A percentile compares a stretch with the other conserved stretches of the same genome.
These are phyloP conservation scores for Eustalomyia histrio DNA, from an alignment of 2,888 invertebrate genomes.

Conservation along the genomic window DNA sequence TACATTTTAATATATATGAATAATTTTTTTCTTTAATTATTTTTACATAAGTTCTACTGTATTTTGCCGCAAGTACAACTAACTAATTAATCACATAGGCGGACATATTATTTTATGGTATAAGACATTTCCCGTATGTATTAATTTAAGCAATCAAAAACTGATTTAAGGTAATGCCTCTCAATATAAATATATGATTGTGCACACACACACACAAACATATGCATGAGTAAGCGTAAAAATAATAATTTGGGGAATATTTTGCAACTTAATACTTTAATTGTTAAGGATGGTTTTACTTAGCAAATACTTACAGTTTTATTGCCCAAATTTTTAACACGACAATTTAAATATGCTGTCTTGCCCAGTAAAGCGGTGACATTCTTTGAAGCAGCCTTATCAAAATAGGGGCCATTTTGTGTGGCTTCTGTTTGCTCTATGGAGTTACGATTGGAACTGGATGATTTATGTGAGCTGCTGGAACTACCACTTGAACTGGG, in stretches of 20 bases:
- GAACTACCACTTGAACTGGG: conserved; percentile 43
- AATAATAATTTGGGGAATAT: conserved; percentile 3
- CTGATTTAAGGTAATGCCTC: conserved; percentile 40
- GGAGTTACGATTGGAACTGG: conserved; percentile 72
- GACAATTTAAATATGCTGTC: conserved; percentile 93
- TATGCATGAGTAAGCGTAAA: neutral
- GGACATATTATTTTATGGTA: conserved; percentile 20
- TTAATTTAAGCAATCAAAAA: conserved; percentile 60
- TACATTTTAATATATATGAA: too few relatives aligned
- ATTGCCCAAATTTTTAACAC: conserved; percentile 94
- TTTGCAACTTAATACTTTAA: neutral
- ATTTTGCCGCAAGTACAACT: too few relatives aligned
- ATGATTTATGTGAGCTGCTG: conserved; percentile 56
- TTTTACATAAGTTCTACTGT: too few relatives aligned
- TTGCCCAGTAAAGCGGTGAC: conserved; percentile 92
- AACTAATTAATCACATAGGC: conserved; percentile 65
- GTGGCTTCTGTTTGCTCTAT: conserved; percentile 80
- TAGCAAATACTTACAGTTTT: conserved; percentile 86
- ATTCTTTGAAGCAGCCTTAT: conserved; percentile 86
- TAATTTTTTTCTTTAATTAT: too few relatives aligned
- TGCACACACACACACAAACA: neutral
- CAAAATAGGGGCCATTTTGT: conserved; percentile 87
- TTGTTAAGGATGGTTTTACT: neutral
- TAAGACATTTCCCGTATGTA: conserved; percentile 25
- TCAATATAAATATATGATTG: neutral